A percentile compares a stretch with the other conserved stretches of the same genome.
phyloP scores from a whole-genome alignment of 2,113 vertebrate species.

The Loxodonta africana region DNA sequence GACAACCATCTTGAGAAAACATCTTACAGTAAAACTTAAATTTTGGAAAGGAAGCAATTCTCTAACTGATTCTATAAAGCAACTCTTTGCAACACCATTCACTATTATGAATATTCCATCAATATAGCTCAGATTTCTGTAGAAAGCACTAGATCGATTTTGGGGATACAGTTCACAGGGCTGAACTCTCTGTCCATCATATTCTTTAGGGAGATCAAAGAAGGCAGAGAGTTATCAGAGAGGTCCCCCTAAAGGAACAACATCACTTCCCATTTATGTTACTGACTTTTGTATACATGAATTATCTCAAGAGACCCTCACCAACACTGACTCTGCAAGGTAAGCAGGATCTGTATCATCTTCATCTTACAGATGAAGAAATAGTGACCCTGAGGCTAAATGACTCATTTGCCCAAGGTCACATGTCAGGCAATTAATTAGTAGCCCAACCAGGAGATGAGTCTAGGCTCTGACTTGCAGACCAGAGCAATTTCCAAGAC shows the following conservation, averaged over 20 bases:
- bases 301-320: constrained; percentile 18
- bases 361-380: constrained; percentile 15
- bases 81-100: not conserved
- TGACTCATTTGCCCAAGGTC: constrained; percentile 17
- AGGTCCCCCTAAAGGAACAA: not conserved
- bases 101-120: not conserved
- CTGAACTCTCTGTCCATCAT: not conserved
- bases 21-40: constrained; percentile 1
- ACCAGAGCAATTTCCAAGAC: not conserved
- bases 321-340: not conserved
- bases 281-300: constrained; percentile 1
- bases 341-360: not conserved
- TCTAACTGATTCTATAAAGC: not conserved
- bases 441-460: not conserved
- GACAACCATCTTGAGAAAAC: not conserved
- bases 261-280: not conserved
- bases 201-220: not conserved
- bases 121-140: not conserved
- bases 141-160: not conserved
- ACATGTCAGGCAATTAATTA: not conserved
- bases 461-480: not conserved
- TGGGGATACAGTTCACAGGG: not conserved
- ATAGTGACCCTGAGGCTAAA: not conserved
- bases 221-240: not conserved
- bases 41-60: not conserved